Evolutionary conservation across 2,888 invertebrate genomes (phyloP).

Genomic region (Plebejus argus): DNA sequence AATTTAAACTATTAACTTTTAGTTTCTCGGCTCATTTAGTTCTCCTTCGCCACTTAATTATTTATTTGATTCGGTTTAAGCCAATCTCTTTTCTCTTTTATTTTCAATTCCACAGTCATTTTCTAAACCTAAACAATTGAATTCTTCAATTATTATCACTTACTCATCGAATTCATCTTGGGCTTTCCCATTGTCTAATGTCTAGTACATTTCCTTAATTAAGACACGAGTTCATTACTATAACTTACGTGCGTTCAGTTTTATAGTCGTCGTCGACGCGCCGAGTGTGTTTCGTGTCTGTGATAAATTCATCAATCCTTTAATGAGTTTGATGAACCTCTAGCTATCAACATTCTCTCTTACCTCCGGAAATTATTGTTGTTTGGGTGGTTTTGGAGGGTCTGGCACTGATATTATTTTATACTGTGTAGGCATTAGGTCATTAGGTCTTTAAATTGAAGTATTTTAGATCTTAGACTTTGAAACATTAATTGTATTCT

Average conservation of each 20-base stretch:
- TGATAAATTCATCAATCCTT: slow-evolving; percentile 15
- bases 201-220: slow-evolving; percentile 10
- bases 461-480: too few relatives aligned
- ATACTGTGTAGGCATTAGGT: too few relatives aligned
- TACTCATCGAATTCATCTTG: neutral
- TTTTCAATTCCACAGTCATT: too few relatives aligned
- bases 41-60: too few relatives aligned
- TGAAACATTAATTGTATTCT: too few relatives aligned
- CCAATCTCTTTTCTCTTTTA: too few relatives aligned
- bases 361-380: neutral
- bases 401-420: too few relatives aligned
- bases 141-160: neutral
- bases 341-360: neutral
- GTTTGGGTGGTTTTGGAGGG: neutral
- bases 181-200: neutral
- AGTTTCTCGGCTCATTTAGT: too few relatives aligned
- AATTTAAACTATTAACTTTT: too few relatives aligned
- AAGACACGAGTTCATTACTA: neutral
- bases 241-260: slow-evolving; percentile 14
- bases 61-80: too few relatives aligned
- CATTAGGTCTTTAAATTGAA: too few relatives aligned
- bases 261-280: slow-evolving; percentile 1
- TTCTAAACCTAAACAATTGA: too few relatives aligned
- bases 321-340: slow-evolving; percentile 17
- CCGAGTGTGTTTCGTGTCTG: neutral